A percentile compares a stretch with the other conserved stretches of the same genome.
These are phyloP conservation scores for Papilio glaucus DNA, from an alignment of 1,140 invertebrate genomes.

Conservation along the genomic window DNA sequence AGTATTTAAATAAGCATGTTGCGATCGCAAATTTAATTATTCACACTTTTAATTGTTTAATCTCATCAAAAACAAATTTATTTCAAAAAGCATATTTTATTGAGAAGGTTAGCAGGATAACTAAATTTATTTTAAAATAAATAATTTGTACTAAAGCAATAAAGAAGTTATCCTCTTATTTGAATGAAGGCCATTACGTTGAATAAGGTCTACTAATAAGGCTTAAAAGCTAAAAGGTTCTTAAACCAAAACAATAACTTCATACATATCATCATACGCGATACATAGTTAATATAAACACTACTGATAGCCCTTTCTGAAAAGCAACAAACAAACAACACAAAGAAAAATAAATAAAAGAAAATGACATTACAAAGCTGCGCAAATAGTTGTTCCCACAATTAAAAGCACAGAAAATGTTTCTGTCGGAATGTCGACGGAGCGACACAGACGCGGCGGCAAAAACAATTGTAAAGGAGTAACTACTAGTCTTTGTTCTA, in stretches of 20 bases:
- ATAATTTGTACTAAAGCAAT: too few species aligned
- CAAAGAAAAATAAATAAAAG: slow-evolving; percentile 32
- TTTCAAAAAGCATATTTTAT: too few species aligned
- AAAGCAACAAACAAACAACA: not conserved
- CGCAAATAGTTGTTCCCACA: slow-evolving; percentile 27
- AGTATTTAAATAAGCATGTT: slow-evolving; percentile 15
- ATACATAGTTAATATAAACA: slow-evolving; percentile 9
- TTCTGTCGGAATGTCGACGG: slow-evolving; percentile 14
- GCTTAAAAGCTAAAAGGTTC: too few species aligned
- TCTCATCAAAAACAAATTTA: not conserved
- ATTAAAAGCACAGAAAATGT: slow-evolving; percentile 31
- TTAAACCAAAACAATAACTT: too few species aligned
- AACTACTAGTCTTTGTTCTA: slow-evolving; percentile 14
- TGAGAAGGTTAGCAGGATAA: too few species aligned
- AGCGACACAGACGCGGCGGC: slow-evolving; percentile 31
- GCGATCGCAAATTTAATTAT: slow-evolving; percentile 25
- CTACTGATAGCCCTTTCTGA: not conserved
- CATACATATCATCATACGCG: too few species aligned
- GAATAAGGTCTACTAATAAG: too few species aligned
- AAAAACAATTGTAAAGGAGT: slow-evolving; percentile 30
- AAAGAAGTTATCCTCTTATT: too few species aligned
- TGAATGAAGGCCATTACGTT: too few species aligned
- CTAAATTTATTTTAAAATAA: too few species aligned
- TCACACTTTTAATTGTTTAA: slow-evolving; percentile 12
- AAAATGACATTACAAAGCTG: slow-evolving; percentile 10